Percentiles rank a stretch among this genome's conserved stretches.
phyloP scores from a whole-genome alignment of 2,113 vertebrate species.

The Daubentonia madagascariensis region DNA sequence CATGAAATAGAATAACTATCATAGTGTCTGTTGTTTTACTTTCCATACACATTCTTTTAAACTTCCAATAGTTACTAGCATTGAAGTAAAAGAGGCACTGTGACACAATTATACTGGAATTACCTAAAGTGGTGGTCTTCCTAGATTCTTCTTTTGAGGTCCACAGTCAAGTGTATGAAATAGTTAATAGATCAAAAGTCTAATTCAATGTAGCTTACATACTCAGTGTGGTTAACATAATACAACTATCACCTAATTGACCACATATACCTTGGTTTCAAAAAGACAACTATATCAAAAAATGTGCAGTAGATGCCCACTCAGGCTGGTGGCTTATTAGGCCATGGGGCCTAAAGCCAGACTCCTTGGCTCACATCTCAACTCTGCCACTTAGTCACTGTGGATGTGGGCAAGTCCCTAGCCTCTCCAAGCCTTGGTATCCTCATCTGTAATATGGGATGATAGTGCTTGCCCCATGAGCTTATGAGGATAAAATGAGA shows the following conservation, averaged over 20 bases:
- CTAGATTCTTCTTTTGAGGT: neutral
- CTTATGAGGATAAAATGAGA: neutral
- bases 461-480: neutral
- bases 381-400: neutral
- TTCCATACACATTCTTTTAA: conserved; percentile 18
- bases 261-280: neutral
- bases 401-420: neutral
- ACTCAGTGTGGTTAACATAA: neutral
- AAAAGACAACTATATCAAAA: neutral
- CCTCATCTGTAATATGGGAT: neutral
- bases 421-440: neutral
- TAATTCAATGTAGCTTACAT: neutral
- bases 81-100: neutral
- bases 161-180: neutral
- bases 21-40: neutral
- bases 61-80: neutral
- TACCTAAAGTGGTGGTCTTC: neutral
- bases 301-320: neutral
- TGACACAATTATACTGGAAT: neutral
- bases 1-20: neutral
- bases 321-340: neutral
- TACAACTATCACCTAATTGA: neutral
- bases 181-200: neutral
- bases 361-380: neutral
- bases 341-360: neutral